These are phyloP conservation scores for Pseudococcus viburni DNA, from an alignment of 2,888 invertebrate species.

Conservation along the genomic window DNA sequence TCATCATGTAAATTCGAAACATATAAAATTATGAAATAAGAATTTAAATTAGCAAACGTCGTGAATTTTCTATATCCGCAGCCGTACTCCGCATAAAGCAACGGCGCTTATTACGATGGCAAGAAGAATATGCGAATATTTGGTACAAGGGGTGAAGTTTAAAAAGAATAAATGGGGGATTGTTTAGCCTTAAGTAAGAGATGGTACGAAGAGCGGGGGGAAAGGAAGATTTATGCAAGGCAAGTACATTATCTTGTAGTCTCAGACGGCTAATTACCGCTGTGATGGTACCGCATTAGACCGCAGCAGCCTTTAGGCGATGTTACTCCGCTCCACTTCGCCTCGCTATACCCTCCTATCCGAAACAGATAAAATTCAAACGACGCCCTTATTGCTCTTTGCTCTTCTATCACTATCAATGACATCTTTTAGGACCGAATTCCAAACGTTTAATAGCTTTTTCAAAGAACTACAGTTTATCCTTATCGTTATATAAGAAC, in stretches of 20 bases:
- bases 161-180: constrained; percentile 66
- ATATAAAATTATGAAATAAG: constrained; percentile 48
- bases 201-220: constrained; percentile 60
- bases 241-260: constrained; percentile 76
- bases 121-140: constrained; percentile 65
- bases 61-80: constrained; percentile 42
- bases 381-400: constrained; percentile 66
- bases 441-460: constrained; percentile 66
- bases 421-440: constrained; percentile 64
- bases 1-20: constrained; percentile 47
- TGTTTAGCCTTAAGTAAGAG: constrained; percentile 66
- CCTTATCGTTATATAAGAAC: constrained; percentile 57
- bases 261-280: constrained; percentile 75
- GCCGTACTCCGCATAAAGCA: neutral
- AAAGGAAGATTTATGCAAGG: constrained; percentile 73
- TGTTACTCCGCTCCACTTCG: constrained; percentile 41
- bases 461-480: constrained; percentile 64
- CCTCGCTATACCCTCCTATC: constrained; percentile 45
- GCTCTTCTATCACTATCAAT: constrained; percentile 66
- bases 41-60: constrained; percentile 63
- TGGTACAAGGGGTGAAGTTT: constrained; percentile 65
- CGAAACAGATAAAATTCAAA: constrained; percentile 66
- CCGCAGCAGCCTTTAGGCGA: constrained; percentile 66
- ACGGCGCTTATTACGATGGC: constrained; percentile 35
- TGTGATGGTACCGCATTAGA: constrained; percentile 67